Percentiles rank a stretch among this genome's conserved stretches.
Evolutionary conservation across 2,888 invertebrate species (phyloP).

Genomic region (Drosophila gaucha): DNA sequence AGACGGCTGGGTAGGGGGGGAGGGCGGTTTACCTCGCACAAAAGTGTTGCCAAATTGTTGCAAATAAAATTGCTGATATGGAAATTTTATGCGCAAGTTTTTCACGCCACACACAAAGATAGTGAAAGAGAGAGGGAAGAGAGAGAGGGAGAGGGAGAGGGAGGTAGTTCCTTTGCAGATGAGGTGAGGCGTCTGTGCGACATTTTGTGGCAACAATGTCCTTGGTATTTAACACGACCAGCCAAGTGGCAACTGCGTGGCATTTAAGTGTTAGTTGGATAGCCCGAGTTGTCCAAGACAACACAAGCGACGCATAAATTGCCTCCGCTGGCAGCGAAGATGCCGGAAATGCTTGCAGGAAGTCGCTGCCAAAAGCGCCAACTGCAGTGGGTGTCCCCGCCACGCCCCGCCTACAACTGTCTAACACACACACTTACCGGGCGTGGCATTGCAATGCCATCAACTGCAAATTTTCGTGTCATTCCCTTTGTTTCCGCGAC

Average conservation of each 20-base stretch:
- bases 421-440: background rate
- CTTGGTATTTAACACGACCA: slow-evolving; percentile 54
- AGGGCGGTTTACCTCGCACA: slow-evolving; percentile 18
- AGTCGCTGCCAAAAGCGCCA: slow-evolving; percentile 39
- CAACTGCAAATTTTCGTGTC: slow-evolving; percentile 24
- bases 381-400: background rate
- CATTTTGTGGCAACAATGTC: slow-evolving; percentile 40
- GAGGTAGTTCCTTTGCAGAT: slow-evolving; percentile 6
- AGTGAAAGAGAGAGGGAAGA: background rate
- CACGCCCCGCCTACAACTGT: background rate
- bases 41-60: slow-evolving; percentile 79
- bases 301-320: slow-evolving; percentile 50
- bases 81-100: slow-evolving; percentile 72
- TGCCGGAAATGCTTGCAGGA: slow-evolving; percentile 49
- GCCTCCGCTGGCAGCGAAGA: slow-evolving; percentile 33
- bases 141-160: background rate
- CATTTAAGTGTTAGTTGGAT: slow-evolving; percentile 29
- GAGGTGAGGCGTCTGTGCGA: slow-evolving; percentile 10
- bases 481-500: slow-evolving; percentile 37
- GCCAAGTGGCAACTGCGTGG: slow-evolving; percentile 44
- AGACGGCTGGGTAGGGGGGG: background rate
- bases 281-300: slow-evolving; percentile 32
- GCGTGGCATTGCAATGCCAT: slow-evolving; percentile 15
- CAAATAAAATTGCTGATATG: slow-evolving; percentile 79
- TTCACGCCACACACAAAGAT: slow-evolving; percentile 33